Evolutionary conservation across 2,113 vertebrate species (phyloP).

Genomic region (Erpornis zantholeuca): DNA sequence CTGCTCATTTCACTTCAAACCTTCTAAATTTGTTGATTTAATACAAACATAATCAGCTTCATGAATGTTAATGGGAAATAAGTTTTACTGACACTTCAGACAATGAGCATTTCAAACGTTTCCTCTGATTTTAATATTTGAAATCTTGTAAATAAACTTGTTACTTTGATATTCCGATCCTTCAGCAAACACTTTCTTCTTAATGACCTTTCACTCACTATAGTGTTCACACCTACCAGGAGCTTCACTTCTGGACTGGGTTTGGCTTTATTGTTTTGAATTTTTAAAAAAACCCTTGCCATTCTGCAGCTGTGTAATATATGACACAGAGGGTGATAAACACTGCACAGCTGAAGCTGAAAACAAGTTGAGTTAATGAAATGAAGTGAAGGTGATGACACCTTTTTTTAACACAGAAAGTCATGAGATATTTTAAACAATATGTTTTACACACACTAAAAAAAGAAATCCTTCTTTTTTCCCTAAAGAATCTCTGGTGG

Average conservation of each 20-base stretch:
- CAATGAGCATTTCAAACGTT: neutral
- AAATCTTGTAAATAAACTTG: neutral
- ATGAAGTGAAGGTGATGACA: conserved; percentile 50
- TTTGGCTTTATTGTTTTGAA: neutral
- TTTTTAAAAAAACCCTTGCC: neutral
- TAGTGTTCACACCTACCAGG: neutral
- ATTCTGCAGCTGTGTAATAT: conserved; percentile 42
- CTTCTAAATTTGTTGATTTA: neutral
- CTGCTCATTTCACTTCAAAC: neutral
- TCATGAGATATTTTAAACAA: conserved; percentile 22
- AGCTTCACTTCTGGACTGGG: neutral
- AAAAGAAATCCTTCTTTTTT: neutral
- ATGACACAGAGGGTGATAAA: conserved; percentile 43
- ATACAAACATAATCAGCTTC: neutral
- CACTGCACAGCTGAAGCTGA: conserved; percentile 41
- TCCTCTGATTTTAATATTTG: neutral
- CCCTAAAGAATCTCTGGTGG: neutral
- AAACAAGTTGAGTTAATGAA: conserved; percentile 26
- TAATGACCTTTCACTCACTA: neutral
- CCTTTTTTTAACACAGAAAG: neutral
- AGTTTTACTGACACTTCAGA: neutral
- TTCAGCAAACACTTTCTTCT: neutral
- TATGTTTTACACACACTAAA: neutral
- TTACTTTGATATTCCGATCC: neutral
- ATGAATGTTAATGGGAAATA: neutral